Evolutionary conservation across 2,113 vertebrate genomes (phyloP).

Genomic region (Riparia riparia): DNA sequence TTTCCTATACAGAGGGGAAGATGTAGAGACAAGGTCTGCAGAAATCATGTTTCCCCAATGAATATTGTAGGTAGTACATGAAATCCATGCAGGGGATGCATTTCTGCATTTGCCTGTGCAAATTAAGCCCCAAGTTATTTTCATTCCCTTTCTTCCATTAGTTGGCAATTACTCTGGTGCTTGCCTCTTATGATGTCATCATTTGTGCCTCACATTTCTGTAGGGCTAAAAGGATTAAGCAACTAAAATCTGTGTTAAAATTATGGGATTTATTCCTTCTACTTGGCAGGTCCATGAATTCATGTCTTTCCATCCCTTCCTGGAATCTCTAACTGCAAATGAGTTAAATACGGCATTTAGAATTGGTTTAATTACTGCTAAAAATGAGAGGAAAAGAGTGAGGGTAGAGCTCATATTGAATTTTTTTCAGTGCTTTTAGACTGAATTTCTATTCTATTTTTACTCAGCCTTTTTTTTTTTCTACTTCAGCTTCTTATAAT

Average conservation of each 20-base stretch:
- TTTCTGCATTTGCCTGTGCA: neutral
- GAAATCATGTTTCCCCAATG: neutral
- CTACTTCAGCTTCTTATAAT: constrained; percentile 41
- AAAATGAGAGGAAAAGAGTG: neutral
- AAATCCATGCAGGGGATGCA: neutral
- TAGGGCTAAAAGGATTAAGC: neutral
- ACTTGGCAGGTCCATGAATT: neutral
- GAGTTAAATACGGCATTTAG: neutral
- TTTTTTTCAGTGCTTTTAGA: constrained; percentile 20
- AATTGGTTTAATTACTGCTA: constrained; percentile 11
- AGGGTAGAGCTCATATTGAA: neutral
- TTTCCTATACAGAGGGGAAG: neutral
- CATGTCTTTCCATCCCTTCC: neutral
- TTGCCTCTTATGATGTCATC: neutral
- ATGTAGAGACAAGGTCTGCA: neutral
- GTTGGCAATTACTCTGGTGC: neutral
- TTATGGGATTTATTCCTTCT: neutral
- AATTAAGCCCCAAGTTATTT: neutral
- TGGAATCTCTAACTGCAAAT: neutral
- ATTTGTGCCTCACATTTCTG: neutral
- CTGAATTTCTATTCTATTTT: constrained; percentile 39
- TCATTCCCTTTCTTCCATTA: neutral
- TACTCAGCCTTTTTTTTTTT: neutral
- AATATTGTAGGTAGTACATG: neutral
- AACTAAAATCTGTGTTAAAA: neutral